phyloP scores from a whole-genome alignment of 2,113 vertebrate genomes.

The Daboia siamensis region DNA sequence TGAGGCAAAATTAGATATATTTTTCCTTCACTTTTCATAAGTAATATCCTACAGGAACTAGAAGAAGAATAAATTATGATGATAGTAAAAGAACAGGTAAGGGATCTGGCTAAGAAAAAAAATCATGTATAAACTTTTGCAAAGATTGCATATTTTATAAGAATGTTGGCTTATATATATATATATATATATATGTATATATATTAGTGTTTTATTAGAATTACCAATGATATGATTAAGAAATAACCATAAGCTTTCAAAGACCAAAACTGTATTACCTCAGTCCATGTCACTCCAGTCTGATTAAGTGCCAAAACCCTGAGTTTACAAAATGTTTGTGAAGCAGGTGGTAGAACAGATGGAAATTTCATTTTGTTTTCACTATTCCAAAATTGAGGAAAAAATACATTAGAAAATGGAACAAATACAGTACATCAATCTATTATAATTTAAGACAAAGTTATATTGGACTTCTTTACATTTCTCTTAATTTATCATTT shows the following conservation, averaged over 20 bases:
- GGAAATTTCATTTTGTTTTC: conserved; percentile 80
- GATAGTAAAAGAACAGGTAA: too few species aligned
- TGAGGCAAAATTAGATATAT: not conserved
- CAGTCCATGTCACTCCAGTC: conserved; percentile 83
- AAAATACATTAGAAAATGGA: not conserved
- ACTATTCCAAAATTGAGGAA: conserved; percentile 62
- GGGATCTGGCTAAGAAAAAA: not conserved
- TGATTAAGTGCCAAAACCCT: conserved; percentile 79
- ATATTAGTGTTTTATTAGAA: not conserved
- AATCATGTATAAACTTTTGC: not conserved
- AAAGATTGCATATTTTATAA: not conserved
- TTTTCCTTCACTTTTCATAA: not conserved
- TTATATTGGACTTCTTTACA: not conserved
- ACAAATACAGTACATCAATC: not conserved
- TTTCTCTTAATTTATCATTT: not conserved
- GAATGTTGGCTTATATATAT: not conserved
- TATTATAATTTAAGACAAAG: not conserved
- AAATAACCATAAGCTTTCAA: not conserved
- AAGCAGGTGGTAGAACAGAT: conserved; percentile 43
- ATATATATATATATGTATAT: too few species aligned
- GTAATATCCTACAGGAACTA: not conserved
- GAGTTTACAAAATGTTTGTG: conserved; percentile 72
- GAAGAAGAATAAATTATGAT: not conserved
- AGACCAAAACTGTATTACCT: conserved; percentile 72
- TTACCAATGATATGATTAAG: not conserved